Evolutionary conservation across 2,797 vertebrate genomes (phyloP).

Genomic region (Parambassis ranga): DNA sequence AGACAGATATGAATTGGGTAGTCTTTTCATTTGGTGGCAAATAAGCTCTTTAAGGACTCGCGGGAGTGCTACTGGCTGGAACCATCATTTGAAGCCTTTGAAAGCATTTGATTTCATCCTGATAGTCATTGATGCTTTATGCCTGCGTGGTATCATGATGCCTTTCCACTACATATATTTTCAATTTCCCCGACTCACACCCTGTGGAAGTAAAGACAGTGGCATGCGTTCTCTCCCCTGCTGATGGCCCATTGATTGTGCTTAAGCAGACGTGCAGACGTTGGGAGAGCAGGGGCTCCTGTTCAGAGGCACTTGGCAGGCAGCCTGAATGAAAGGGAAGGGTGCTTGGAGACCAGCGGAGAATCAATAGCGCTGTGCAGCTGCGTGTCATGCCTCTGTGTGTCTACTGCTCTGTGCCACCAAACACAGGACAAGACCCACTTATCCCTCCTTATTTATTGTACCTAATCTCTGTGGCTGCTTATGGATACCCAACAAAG

Average conservation of each 20-base stretch:
- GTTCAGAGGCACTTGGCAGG: slow-evolving; percentile 80
- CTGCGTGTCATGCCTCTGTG: slow-evolving; percentile 77
- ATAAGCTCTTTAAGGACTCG: slow-evolving; percentile 49
- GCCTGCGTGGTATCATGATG: slow-evolving; percentile 57
- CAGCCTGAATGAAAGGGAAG: slow-evolving; percentile 75
- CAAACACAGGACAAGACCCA: slow-evolving; percentile 75
- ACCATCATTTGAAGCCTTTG: slow-evolving; percentile 45
- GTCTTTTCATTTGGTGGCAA: slow-evolving; percentile 43
- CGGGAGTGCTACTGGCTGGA: slow-evolving; percentile 19
- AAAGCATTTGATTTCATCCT: slow-evolving; percentile 57
- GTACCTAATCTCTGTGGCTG: slow-evolving; percentile 66
- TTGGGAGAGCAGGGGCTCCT: slow-evolving; percentile 75
- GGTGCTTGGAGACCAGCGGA: slow-evolving; percentile 75
- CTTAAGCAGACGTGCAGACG: slow-evolving; percentile 82
- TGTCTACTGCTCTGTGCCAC: slow-evolving; percentile 69
- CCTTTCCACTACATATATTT: slow-evolving; percentile 78
- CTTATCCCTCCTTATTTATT: slow-evolving; percentile 74
- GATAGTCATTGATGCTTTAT: slow-evolving; percentile 63
- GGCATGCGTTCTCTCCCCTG: slow-evolving; percentile 64
- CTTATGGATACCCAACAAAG: slow-evolving; percentile 53
- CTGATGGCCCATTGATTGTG: slow-evolving; percentile 81
- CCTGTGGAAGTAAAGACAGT: slow-evolving; percentile 73
- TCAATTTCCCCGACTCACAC: slow-evolving; percentile 73
- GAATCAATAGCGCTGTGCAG: slow-evolving; percentile 81
- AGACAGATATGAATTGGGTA: slow-evolving; percentile 34